Conservation (phyloP, 2,888 invertebrate genomes). For the Galerucella pusilla region DNA sequence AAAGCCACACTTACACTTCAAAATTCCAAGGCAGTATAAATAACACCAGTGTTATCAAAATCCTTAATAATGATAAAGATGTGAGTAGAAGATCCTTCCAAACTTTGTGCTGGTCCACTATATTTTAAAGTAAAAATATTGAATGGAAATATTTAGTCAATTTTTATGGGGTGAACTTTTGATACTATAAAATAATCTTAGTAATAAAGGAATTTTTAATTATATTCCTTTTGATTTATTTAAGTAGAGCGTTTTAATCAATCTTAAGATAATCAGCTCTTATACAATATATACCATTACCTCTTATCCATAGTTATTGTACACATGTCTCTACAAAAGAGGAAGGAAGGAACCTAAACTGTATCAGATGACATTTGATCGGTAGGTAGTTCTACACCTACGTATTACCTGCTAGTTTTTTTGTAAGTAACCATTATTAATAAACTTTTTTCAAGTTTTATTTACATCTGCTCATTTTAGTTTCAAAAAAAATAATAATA, state of each 20-base stretch:
- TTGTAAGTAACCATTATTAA: slow-evolving; percentile 20
- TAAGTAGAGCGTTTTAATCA: neutral
- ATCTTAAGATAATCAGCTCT: neutral
- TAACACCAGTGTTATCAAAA: no score
- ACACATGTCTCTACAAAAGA: neutral
- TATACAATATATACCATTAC: neutral
- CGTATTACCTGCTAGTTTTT: slow-evolving; percentile 24
- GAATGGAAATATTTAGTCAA: no score
- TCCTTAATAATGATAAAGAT: no score
- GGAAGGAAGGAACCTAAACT: slow-evolving; percentile 15
- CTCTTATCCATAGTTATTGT: slow-evolving; percentile 1
- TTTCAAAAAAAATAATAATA: slow-evolving; percentile 36
- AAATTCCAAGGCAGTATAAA: no score
- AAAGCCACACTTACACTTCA: no score
- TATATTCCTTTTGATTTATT: no score
- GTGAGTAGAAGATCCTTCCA: no score
- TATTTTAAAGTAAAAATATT: no score
- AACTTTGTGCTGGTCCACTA: no score
- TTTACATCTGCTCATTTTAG: slow-evolving; percentile 37
- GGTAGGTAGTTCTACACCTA: slow-evolving; percentile 10
- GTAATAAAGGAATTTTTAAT: no score
- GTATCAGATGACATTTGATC: slow-evolving; percentile 11
- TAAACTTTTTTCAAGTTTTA: slow-evolving; percentile 27
- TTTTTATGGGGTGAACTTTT: no score
- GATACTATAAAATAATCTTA: no score